These are phyloP conservation scores for Threskiornis aethiopicus DNA, from an alignment of 2,797 vertebrate genomes.

Conservation along the genomic window DNA sequence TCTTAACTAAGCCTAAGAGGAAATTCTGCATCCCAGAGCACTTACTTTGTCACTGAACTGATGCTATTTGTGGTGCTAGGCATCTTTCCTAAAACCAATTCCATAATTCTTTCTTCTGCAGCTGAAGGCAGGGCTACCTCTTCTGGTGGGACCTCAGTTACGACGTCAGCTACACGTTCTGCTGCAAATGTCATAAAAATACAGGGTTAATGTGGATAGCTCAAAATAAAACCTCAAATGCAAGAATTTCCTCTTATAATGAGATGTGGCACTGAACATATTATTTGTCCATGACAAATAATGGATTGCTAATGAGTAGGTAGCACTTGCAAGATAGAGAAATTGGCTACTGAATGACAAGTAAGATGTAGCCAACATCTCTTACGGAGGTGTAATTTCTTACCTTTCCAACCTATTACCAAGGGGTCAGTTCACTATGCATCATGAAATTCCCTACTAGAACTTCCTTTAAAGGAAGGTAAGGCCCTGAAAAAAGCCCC, in stretches of 20 bases:
- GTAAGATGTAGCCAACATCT: neutral
- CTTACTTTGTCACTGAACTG: constrained; percentile 75
- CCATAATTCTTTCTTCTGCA: constrained; percentile 78
- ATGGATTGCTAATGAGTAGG: neutral
- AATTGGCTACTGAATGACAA: neutral
- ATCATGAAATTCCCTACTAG: neutral
- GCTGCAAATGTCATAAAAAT: constrained; percentile 21
- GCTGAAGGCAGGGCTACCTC: constrained; percentile 62
- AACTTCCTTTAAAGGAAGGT: neutral
- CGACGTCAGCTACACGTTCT: constrained; percentile 71
- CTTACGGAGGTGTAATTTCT: rapidly evolving
- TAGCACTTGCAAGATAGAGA: neutral
- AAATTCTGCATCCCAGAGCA: neutral
- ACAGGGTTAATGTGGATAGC: neutral
- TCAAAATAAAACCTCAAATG: neutral
- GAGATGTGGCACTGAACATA: neutral
- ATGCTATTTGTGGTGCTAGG: constrained; percentile 52
- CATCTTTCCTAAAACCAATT: constrained; percentile 78
- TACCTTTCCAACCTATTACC: neutral
- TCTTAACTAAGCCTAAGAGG: neutral
- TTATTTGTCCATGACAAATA: neutral
- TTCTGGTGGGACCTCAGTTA: constrained; percentile 72
- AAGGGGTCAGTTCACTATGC: neutral
- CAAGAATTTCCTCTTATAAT: neutral
- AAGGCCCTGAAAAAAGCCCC: neutral